A percentile compares a stretch with the other conserved stretches of the same genome.
These are phyloP conservation scores for Linepithema humile DNA, from an alignment of 1,140 invertebrate species.

Conservation along the genomic window DNA sequence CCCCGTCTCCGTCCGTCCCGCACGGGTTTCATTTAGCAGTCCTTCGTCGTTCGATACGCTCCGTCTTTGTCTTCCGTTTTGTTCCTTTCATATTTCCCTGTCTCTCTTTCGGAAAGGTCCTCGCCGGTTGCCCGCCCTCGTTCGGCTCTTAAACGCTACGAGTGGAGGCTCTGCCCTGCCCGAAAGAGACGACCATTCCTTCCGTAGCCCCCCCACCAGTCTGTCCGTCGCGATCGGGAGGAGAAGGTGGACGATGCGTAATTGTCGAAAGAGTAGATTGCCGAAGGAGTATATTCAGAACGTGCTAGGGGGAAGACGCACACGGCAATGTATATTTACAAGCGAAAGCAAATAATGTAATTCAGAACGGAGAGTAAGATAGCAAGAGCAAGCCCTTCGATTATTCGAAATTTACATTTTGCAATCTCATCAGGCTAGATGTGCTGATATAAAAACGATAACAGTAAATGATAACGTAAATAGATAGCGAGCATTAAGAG, in stretches of 20 bases:
- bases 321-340: neutral
- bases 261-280: slow-evolving; percentile 27
- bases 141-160: slow-evolving; percentile 45
- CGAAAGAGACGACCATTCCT: slow-evolving; percentile 59
- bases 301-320: neutral
- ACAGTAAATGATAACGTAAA: slow-evolving; percentile 38
- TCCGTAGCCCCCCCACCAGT: slow-evolving; percentile 12
- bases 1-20: slow-evolving; percentile 1
- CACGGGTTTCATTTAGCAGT: neutral
- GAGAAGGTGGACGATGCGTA: slow-evolving; percentile 20
- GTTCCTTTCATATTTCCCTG: slow-evolving; percentile 13
- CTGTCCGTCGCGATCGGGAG: slow-evolving; percentile 19
- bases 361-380: neutral
- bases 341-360: neutral
- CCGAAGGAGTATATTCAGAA: slow-evolving; percentile 11
- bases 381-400: neutral
- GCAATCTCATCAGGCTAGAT: slow-evolving; percentile 8
- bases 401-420: slow-evolving; percentile 1
- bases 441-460: no score
- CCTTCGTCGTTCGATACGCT: neutral
- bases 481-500: neutral
- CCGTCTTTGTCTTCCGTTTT: slow-evolving; percentile 36
- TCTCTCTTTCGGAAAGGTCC: slow-evolving; percentile 35
- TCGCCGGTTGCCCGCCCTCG: slow-evolving; percentile 30
- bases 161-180: slow-evolving; percentile 31